Evolutionary conservation across 1,140 invertebrate genomes (phyloP).

Genomic region (Chlorops oryzae): DNA sequence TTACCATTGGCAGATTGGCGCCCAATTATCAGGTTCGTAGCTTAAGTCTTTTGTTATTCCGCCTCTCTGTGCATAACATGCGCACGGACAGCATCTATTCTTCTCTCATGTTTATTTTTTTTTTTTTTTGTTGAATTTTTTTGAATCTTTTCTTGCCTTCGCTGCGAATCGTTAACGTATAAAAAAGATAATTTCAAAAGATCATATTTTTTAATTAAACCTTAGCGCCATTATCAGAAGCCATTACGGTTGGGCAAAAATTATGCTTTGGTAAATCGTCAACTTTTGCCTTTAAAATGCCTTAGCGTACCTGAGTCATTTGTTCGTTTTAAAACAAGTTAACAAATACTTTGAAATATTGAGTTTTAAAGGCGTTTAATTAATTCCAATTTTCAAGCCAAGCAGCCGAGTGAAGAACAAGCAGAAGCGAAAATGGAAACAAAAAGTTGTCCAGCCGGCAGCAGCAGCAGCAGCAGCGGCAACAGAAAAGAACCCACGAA

Average conservation of each 20-base stretch:
- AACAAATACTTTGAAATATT: constrained; percentile 4
- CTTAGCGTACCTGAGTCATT: background rate
- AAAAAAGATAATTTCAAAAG: too few relatives aligned
- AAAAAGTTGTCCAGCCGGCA: too few relatives aligned
- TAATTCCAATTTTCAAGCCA: constrained; percentile 17
- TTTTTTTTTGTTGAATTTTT: too few relatives aligned
- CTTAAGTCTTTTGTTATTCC: constrained; percentile 13
- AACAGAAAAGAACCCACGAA: too few relatives aligned
- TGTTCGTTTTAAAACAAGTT: background rate
- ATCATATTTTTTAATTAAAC: constrained; percentile 16
- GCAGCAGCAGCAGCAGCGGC: too few relatives aligned
- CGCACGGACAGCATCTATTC: too few relatives aligned
- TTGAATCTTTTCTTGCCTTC: too few relatives aligned
- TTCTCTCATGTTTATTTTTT: background rate
- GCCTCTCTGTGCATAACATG: too few relatives aligned
- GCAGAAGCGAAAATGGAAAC: too few relatives aligned
- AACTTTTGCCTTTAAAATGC: background rate
- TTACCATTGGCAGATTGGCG: constrained; percentile 8
- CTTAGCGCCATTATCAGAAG: constrained; percentile 8
- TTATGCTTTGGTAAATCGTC: constrained; percentile 5
- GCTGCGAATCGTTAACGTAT: too few relatives aligned
- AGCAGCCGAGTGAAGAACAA: too few relatives aligned
- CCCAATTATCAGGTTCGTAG: constrained; percentile 7
- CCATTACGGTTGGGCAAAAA: background rate
- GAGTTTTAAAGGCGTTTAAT: constrained; percentile 19